Base-by-base conservation (phyloP, 1,140 invertebrate species). In the Halesus radiatus region DNA sequence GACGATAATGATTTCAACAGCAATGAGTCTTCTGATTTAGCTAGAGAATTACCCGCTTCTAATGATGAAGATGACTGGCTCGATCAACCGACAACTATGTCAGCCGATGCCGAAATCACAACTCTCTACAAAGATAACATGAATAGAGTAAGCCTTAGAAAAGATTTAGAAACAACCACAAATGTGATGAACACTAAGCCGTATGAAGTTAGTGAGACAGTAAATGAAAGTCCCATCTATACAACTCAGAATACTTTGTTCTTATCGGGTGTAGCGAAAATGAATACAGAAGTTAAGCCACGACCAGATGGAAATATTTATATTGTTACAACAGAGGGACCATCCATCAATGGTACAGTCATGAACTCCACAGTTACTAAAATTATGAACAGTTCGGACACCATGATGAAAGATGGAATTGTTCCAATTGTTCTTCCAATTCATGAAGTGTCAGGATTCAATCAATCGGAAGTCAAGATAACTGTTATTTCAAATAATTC, bases 121-220 rank as follows among this genome's bases (percentile, higher is more conserved):
- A 23, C 16, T 20, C 56, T 22, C 62, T 26, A 32, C 7, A 66
- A 26, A 26, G 62, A 66, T 37, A 32, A 18, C 62, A 45, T 45
- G 37, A 45, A 13, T 29, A 66, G 23, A 37, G 62, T n/a, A 32
- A 66, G n/a, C n/a, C 29, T 32, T 29, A 23, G 16, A 7, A 66
- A 66, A 66, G 29, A 29, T 16, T 0, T 64, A 26, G 73, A 75
- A 75, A 56, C 22, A 29, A 75, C 52, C 56, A 50, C 68, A 52
- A 72, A n/a, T 18, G 18, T 50, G 50, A 76, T 60, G 29, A 66
- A 66, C 16, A 66, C 62, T 3, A 66, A 66, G 16, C 62, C 68
- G 18, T 83, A 83, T 76, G 81, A 83, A 83, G 81, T 83, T 1
- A 83, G 76, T 50, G 81, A 83, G 78, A 76, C 77, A 26, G 45